These are phyloP conservation scores for Emmelina monodactyla DNA, from an alignment of 2,888 invertebrate species.

Conservation along the genomic window DNA sequence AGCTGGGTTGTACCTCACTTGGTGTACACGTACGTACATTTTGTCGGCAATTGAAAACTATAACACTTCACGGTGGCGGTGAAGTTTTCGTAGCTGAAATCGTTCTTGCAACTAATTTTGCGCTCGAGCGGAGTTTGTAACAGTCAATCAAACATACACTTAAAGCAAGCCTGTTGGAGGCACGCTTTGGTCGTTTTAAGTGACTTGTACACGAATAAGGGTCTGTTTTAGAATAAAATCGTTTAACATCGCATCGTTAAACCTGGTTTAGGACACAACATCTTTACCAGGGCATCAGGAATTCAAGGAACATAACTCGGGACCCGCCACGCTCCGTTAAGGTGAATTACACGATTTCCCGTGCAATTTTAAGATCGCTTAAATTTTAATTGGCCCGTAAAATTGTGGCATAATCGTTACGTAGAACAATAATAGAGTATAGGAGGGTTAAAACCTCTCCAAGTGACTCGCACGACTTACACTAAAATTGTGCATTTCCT, in stretches of 20 bases:
- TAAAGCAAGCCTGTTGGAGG: too few species aligned
- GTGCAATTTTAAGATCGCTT: constrained; percentile 56
- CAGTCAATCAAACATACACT: too few species aligned
- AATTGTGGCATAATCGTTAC: constrained; percentile 60
- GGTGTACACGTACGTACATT: background rate
- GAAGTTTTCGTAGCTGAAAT: too few species aligned
- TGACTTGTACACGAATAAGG: too few species aligned
- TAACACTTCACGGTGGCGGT: too few species aligned
- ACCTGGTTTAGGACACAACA: background rate
- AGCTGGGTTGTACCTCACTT: too few species aligned
- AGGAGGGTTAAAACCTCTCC: constrained; percentile 8
- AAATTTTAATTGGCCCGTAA: constrained; percentile 63
- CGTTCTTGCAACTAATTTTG: too few species aligned
- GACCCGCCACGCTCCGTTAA: constrained; percentile 38
- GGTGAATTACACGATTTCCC: constrained; percentile 44
- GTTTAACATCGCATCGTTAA: too few species aligned
- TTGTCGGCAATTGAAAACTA: background rate
- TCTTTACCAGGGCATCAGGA: background rate
- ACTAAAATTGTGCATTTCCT: constrained; percentile 61
- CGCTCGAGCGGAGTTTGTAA: too few species aligned
- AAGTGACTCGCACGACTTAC: constrained; percentile 12
- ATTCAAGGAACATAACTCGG: constrained; percentile 27
- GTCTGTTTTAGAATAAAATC: too few species aligned
- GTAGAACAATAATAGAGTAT: constrained; percentile 44
- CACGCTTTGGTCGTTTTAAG: too few species aligned